These are phyloP conservation scores for Ceyx erithaca DNA, from an alignment of 2,797 vertebrate species.

Conservation along the genomic window DNA sequence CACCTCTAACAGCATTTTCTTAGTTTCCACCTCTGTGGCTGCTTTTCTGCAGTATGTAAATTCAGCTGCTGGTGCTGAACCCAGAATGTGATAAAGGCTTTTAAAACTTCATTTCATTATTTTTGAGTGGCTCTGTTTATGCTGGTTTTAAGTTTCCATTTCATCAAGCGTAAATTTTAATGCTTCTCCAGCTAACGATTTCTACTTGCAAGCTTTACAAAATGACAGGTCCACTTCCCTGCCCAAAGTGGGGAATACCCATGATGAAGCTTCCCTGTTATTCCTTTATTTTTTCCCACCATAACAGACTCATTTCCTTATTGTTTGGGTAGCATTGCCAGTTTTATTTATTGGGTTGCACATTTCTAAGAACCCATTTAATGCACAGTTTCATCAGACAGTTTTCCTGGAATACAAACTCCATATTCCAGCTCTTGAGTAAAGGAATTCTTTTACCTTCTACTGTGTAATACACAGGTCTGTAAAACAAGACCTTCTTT, in stretches of 20 bases:
- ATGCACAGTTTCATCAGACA: slow-evolving; percentile 25
- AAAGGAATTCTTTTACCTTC: neutral
- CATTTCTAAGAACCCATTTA: slow-evolving; percentile 44
- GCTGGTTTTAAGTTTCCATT: slow-evolving; percentile 29
- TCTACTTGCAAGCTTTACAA: neutral
- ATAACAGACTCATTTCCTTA: neutral
- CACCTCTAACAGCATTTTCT: neutral
- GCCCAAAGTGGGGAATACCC: neutral
- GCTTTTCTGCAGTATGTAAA: slow-evolving; percentile 34
- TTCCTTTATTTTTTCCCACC: neutral
- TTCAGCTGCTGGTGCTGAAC: slow-evolving; percentile 42
- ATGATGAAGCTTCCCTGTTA: neutral
- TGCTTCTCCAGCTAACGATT: neutral
- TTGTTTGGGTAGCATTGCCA: neutral
- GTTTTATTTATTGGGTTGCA: slow-evolving; percentile 52
- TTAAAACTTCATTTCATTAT: slow-evolving; percentile 46
- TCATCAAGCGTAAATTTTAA: neutral
- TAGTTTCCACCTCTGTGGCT: neutral
- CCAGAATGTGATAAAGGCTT: slow-evolving; percentile 22
- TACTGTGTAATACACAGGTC: neutral
- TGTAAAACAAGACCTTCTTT: neutral
- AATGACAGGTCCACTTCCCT: neutral
- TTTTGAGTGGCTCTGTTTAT: slow-evolving; percentile 37
- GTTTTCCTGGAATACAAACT: slow-evolving; percentile 46
- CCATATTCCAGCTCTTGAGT: neutral